Conservation (phyloP, 2,797 vertebrate genomes). For the Chanos chanos region DNA sequence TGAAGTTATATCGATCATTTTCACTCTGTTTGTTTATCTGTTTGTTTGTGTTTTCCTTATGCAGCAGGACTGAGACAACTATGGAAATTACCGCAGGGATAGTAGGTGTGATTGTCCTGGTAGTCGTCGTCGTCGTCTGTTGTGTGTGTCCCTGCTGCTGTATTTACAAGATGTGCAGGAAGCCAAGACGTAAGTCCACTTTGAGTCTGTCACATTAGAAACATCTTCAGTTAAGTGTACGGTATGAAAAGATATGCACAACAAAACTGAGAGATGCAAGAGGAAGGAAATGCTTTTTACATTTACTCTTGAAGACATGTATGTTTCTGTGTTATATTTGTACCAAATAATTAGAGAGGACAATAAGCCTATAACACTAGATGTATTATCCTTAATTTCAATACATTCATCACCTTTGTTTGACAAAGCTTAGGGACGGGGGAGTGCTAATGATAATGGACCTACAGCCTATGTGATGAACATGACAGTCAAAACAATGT, state of each 20-base stretch:
- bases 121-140: constrained; percentile 77
- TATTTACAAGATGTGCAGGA: constrained; percentile 85
- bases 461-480: no score
- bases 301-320: no score
- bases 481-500: no score
- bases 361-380: no score
- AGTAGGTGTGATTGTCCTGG: constrained; percentile 44
- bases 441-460: no score
- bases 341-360: no score
- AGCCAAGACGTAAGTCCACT: constrained; percentile 75
- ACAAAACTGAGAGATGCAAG: no score
- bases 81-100: constrained; percentile 51
- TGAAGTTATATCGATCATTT: no score
- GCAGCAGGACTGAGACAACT: background rate
- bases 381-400: no score
- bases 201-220: background rate
- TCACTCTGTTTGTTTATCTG: background rate
- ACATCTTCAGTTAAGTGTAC: background rate
- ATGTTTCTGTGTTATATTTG: background rate
- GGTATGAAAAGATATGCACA: constrained; percentile 10
- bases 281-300: no score
- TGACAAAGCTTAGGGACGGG: no score
- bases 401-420: no score
- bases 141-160: constrained; percentile 90
- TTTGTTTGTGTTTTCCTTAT: background rate